Percentiles rank a stretch among this genome's conserved stretches.
Conservation (phyloP, 2,113 vertebrate genomes). For the Pelecanus crispus region DNA sequence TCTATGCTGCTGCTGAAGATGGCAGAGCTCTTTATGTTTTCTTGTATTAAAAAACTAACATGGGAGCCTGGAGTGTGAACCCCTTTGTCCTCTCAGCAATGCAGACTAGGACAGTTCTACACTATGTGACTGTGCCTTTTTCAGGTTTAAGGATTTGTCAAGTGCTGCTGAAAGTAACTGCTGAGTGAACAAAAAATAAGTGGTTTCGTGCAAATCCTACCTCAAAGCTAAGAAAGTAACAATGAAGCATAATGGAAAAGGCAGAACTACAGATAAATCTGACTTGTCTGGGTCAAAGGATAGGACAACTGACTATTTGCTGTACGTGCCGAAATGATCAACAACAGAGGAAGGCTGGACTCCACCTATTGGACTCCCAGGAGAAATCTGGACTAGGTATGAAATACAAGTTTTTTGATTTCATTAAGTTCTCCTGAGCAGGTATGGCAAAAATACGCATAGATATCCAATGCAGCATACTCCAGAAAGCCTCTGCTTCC, state of each 20-base stretch:
- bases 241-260: neutral
- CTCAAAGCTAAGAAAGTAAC: neutral
- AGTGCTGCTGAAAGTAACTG: neutral
- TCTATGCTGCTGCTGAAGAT: neutral
- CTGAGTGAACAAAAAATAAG: neutral
- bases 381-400: neutral
- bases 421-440: neutral
- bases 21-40: neutral
- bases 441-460: neutral
- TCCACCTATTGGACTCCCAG: neutral
- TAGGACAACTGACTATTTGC: neutral
- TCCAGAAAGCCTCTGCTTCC: neutral
- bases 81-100: neutral
- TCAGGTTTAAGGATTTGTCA: neutral
- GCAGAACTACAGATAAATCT: neutral
- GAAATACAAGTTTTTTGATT: neutral
- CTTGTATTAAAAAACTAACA: neutral
- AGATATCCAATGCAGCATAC: neutral
- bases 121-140: neutral
- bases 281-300: neutral
- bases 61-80: neutral
- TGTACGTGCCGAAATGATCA: neutral
- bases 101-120: neutral
- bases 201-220: neutral
- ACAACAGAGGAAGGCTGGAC: neutral